Evolutionary conservation across 2,797 vertebrate genomes (phyloP).

Genomic region (Chaetophractus vellerosus): DNA sequence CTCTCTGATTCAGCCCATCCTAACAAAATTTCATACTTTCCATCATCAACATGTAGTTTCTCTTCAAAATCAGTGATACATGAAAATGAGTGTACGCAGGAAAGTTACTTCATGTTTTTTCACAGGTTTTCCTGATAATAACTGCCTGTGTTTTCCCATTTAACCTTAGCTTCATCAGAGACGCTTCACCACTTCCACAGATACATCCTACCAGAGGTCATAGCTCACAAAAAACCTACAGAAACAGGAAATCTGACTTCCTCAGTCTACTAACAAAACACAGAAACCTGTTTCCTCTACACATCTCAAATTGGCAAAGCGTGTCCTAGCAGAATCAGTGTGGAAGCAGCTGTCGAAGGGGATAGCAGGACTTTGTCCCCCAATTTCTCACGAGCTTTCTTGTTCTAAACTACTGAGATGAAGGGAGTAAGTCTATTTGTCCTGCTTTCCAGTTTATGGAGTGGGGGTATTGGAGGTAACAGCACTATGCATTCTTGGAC

Average conservation of each 20-base stretch:
- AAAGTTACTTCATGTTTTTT: constrained; percentile 79
- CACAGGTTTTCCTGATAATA: constrained; percentile 67
- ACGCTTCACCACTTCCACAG: constrained; percentile 76
- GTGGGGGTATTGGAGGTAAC: constrained; percentile 66
- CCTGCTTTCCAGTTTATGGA: constrained; percentile 82
- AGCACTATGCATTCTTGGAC: constrained; percentile 36
- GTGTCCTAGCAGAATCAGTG: constrained; percentile 73
- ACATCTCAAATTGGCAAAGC: constrained; percentile 78
- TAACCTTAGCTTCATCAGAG: constrained; percentile 77
- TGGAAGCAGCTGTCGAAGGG: constrained; percentile 70
- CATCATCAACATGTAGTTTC: neutral
- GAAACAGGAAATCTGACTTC: constrained; percentile 91
- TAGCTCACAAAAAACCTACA: constrained; percentile 84
- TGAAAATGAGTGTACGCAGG: neutral
- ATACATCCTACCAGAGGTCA: constrained; percentile 83
- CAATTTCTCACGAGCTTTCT: neutral
- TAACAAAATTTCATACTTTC: neutral
- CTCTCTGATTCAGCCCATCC: neutral
- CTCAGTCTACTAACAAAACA: constrained; percentile 84
- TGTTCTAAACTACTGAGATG: constrained; percentile 81
- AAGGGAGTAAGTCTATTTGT: constrained; percentile 79
- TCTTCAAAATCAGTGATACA: neutral
- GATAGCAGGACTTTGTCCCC: neutral
- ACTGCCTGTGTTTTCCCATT: constrained; percentile 86
- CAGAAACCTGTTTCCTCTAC: constrained; percentile 89